These are phyloP conservation scores for Lepeophtheirus salmonis DNA, from an alignment of 1,140 invertebrate species.

Conservation along the genomic window DNA sequence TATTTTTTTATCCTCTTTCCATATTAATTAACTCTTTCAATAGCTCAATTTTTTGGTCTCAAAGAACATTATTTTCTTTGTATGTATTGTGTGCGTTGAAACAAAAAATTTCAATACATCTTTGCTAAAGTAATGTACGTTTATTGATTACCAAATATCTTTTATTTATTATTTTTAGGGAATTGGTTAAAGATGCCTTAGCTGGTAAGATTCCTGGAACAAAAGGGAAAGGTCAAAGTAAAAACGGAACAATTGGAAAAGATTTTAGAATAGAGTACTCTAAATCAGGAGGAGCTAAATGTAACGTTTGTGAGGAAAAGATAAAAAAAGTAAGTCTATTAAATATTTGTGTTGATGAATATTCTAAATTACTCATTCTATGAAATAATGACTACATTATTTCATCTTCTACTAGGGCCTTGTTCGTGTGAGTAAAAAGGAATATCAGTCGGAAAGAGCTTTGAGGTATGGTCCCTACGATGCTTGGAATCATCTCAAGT, in stretches of 20 bases:
- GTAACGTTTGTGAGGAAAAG: neutral
- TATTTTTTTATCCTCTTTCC: no score
- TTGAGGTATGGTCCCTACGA: conserved; percentile 47
- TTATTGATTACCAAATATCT: neutral
- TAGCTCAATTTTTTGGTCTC: no score
- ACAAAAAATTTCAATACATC: no score
- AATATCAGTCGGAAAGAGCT: conserved; percentile 58
- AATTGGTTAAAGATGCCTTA: conserved; percentile 19
- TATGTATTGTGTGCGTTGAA: no score
- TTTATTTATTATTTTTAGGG: conserved; percentile 5
- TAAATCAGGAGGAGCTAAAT: conserved; percentile 49
- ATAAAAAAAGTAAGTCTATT: conserved; percentile 6
- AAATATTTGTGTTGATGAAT: neutral
- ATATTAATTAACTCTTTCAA: no score
- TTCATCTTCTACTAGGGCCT: conserved; percentile 36
- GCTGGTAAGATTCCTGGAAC: conserved; percentile 6
- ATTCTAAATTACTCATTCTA: neutral
- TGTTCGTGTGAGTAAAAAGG: conserved; percentile 62
- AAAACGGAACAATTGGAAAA: conserved; percentile 27
- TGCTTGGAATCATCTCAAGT: conserved; percentile 77
- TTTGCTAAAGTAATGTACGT: no score
- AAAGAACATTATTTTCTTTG: no score
- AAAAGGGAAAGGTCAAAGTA: conserved; percentile 29
- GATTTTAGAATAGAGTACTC: conserved; percentile 72
- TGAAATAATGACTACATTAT: no score